Conservation (phyloP, 1,140 invertebrate genomes). For the Ceratitis capitata region DNA sequence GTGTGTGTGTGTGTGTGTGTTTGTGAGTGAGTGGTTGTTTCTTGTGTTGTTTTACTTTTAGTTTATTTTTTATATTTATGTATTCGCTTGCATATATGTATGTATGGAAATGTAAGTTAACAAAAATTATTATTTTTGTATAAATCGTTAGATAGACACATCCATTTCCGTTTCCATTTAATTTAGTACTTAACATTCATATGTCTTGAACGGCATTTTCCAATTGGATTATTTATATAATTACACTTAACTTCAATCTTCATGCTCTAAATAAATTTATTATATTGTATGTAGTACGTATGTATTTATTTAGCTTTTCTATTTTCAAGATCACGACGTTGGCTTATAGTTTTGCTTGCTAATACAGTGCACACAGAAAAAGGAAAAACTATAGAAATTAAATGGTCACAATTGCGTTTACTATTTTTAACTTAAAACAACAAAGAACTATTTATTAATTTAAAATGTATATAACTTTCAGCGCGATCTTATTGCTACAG, state of each 20-base stretch:
- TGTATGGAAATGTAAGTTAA: neutral
- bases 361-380: slow-evolving; percentile 33
- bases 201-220: slow-evolving; percentile 3
- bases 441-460: slow-evolving; percentile 19
- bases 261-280: slow-evolving; percentile 21
- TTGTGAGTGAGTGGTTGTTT: neutral
- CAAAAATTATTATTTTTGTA: neutral
- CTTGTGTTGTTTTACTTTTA: neutral
- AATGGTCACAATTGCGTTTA: slow-evolving; percentile 37
- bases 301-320: neutral
- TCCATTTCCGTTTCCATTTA: neutral
- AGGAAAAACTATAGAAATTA: slow-evolving; percentile 38
- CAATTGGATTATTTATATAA: neutral
- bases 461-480: slow-evolving; percentile 35
- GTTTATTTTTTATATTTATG: neutral
- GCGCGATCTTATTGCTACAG: slow-evolving; percentile 36
- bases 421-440: slow-evolving; percentile 36
- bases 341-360: slow-evolving; percentile 21
- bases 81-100: neutral
- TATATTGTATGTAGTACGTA: neutral
- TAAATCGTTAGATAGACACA: neutral
- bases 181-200: too few species aligned
- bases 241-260: slow-evolving; percentile 21
- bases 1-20: neutral
- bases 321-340: slow-evolving; percentile 21